phyloP scores from a whole-genome alignment of 1,140 invertebrate genomes.

The Papilio aristodemus region DNA sequence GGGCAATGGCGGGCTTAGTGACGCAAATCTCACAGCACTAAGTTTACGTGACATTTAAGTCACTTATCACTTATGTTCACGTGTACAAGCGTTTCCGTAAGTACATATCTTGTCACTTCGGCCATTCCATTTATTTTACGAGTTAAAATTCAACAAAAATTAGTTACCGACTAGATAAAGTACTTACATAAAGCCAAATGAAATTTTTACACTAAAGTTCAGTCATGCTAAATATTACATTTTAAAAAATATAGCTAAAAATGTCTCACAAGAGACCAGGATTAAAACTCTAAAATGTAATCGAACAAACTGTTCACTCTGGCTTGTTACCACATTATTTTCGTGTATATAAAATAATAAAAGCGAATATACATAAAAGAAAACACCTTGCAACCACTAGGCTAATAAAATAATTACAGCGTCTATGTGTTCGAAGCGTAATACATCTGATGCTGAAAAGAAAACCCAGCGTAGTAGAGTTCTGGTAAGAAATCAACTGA shows the following conservation, averaged over 20 bases:
- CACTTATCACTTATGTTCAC: not conserved
- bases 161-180: slow-evolving; percentile 17
- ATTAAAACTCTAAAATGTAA: not conserved
- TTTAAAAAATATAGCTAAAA: not conserved
- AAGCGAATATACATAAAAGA: slow-evolving; percentile 48
- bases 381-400: slow-evolving; percentile 45
- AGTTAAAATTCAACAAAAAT: not conserved
- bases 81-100: slow-evolving; percentile 21
- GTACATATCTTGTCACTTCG: slow-evolving; percentile 24
- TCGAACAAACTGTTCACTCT: not conserved
- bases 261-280: not conserved
- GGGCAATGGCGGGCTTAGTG: slow-evolving; percentile 9
- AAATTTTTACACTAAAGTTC: slow-evolving; percentile 15
- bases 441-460: slow-evolving; percentile 53
- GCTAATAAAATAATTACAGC: slow-evolving; percentile 55
- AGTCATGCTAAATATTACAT: slow-evolving; percentile 6
- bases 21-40: not conserved
- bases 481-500: slow-evolving; percentile 41
- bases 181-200: slow-evolving; percentile 28
- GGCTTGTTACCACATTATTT: not conserved
- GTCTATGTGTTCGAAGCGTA: slow-evolving; percentile 49
- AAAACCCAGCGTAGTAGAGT: slow-evolving; percentile 54
- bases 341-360: slow-evolving; percentile 8
- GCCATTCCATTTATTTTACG: not conserved
- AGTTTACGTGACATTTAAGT: not conserved